Evolutionary conservation across 2,797 vertebrate genomes (phyloP), one percentile per base, ranked within the genome.

Genomic region (Notolabrus celidotus): DNA sequence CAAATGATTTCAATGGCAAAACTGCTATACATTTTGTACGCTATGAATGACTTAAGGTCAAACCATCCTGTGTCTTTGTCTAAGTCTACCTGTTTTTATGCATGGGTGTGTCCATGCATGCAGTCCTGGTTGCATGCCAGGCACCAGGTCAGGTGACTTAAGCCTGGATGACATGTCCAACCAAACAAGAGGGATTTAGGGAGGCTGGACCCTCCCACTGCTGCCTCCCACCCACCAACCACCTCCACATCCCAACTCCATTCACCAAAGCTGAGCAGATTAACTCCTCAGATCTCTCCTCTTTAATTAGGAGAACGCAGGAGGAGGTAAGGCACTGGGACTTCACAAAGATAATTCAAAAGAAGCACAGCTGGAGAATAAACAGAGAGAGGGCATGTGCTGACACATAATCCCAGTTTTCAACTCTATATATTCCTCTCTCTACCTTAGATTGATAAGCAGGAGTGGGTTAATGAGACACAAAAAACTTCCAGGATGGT

Each of bases 231-330:
- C 46, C 15, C 49, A 39, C 67, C 64, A 55, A 51, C 77, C 50
- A 52, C 73, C 54, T 80, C 49, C 10, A 53, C 66, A 57, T 74
- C 70, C 84, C 61, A 56, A 45, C 69, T 84, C 77, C 83, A 88
- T 84, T 89, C 81, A 89, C 64, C 25, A 78, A 83, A 85, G 80
- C 83, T 67, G 46, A 15, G 53, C 39, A 74, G 86, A 87, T 90
- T 90, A 91, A 80, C 72, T 75, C 59, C 15, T 58, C 67, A 72
- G 66, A 83, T 85, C 73, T 81, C 68, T 78, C 47, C 63, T 79
- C 83, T 80, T 67, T 86, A 75, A 91, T 86, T 71, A 89, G 81
- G 61, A 78, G 72, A 56, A 79, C 81, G 81, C 74, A 76, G 69
- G 45, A 77, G 72, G 55, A 72, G 62, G 59, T 41, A 56, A 69